Evolutionary conservation across 2,888 invertebrate species (phyloP), one percentile per base, ranked within the genome.

Genomic region (Cyclophora albipunctata): DNA sequence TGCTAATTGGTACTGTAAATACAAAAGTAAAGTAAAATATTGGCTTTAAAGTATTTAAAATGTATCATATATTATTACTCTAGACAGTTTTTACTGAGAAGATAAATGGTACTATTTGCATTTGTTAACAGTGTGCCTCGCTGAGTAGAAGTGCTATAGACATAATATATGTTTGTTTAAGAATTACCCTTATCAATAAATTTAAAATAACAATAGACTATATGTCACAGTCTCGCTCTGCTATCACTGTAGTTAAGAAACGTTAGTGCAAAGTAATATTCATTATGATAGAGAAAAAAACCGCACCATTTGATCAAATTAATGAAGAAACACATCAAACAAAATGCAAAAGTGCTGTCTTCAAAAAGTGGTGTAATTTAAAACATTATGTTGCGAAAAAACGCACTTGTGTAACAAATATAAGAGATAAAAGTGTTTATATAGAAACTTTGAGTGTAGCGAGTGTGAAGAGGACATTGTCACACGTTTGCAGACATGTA

Each of bases 401-500:
- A 52, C 75, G 71, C 64, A 49, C 58, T 5, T 64, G 62, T 45
- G 52, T 76, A 7, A 7, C 59, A 7, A 62, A 70, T 58, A 53
- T 78, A 34, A 78, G 71, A 64, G 67, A 78, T 49, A 75, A 75
- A 53, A 68, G 62, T 49, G 64, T 82, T 60, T 83, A 84, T 62
- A 56, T 84, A 33, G 75, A 83, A 55, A 79, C 81, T 4, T 64
- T 87, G 34, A 84, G 75, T 64, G 67, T 75, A 20, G 64, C 75
- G 3, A 82, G 81, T 71, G 70, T 82, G 33, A 85, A 76, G 59
- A 74, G 85, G 54, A 78, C 74, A 55, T 54, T 90, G 20, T 75
- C 75, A 57, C 89, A 83, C 65, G 73, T 90, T 45, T 90, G 66
- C 60, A 75, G 63, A 48, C 69, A 67, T 44, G 51, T 85, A 34